Evolutionary conservation across 2,797 vertebrate genomes (phyloP).

Genomic region (Limnodromus scolopaceus): DNA sequence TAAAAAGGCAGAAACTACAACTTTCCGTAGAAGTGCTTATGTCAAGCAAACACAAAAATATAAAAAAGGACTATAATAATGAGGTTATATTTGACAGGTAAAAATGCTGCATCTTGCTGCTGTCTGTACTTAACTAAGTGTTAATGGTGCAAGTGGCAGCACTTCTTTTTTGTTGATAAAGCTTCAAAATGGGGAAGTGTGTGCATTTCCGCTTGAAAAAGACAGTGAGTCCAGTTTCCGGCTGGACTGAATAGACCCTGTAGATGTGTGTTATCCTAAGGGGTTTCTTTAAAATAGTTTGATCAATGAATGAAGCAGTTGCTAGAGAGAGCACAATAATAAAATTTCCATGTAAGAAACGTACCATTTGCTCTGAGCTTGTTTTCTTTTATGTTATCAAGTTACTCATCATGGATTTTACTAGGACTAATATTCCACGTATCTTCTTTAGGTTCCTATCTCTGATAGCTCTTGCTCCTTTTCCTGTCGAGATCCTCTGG

Average conservation of each 20-base stretch:
- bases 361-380: not conserved
- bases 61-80: not conserved
- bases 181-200: not conserved
- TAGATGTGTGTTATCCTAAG: not conserved
- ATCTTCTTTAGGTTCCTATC: not conserved
- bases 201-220: not conserved
- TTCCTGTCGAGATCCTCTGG: not conserved
- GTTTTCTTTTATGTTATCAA: not conserved
- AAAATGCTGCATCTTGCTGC: not conserved
- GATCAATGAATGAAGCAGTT: not conserved
- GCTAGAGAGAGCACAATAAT: not conserved
- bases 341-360: not conserved
- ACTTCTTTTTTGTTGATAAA: not conserved
- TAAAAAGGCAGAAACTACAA: not conserved
- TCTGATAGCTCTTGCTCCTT: not conserved
- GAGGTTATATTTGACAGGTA: not conserved
- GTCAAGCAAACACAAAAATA: not conserved
- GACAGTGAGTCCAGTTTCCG: not conserved
- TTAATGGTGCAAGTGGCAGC: not conserved
- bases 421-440: not conserved
- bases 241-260: not conserved
- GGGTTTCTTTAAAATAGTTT: not conserved
- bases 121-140: not conserved
- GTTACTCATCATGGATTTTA: not conserved
- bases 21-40: not conserved